Percentiles rank a stretch among this genome's conserved stretches.
phyloP scores from a whole-genome alignment of 2,797 vertebrate species.

The Loriculus beryllinus region DNA sequence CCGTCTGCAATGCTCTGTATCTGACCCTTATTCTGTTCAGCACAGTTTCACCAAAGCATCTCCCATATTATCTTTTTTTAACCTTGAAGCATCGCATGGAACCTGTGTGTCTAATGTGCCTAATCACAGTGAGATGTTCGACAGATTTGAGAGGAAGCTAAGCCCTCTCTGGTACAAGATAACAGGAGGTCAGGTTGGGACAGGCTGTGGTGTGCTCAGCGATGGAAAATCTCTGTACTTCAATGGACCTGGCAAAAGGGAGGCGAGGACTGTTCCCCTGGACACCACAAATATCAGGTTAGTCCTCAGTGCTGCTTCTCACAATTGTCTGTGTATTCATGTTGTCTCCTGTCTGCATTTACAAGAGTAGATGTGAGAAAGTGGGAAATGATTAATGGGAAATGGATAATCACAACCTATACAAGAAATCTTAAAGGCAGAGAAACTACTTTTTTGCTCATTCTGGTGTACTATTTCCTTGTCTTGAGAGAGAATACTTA shows the following conservation, averaged over 20 bases:
- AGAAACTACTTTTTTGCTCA: neutral
- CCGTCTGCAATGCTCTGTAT: neutral
- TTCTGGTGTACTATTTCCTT: neutral
- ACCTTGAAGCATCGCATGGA: slow-evolving; percentile 86
- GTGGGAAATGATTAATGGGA: neutral
- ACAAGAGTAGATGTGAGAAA: neutral
- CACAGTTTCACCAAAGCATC: slow-evolving; percentile 30
- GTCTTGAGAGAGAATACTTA: neutral
- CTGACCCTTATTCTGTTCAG: neutral
- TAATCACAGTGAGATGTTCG: slow-evolving; percentile 90
- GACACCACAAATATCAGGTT: slow-evolving; percentile 95
- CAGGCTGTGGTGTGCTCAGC: slow-evolving; percentile 89
- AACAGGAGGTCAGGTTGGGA: slow-evolving; percentile 88
- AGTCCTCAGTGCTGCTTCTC: slow-evolving; percentile 3
- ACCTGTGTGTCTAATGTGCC: slow-evolving; percentile 89
- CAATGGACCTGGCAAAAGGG: slow-evolving; percentile 88
- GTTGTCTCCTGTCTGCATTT: neutral
- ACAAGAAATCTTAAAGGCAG: neutral
- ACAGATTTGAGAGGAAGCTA: slow-evolving; percentile 95
- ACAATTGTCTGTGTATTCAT: neutral
- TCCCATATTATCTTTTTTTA: slow-evolving; percentile 21
- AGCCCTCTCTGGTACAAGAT: slow-evolving; percentile 95
- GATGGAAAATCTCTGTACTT: slow-evolving; percentile 95
- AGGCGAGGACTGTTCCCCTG: slow-evolving; percentile 88
- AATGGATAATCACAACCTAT: neutral